These are phyloP conservation scores for Galerucella calmariensis DNA, from an alignment of 2,888 invertebrate genomes.

Conservation along the genomic window DNA sequence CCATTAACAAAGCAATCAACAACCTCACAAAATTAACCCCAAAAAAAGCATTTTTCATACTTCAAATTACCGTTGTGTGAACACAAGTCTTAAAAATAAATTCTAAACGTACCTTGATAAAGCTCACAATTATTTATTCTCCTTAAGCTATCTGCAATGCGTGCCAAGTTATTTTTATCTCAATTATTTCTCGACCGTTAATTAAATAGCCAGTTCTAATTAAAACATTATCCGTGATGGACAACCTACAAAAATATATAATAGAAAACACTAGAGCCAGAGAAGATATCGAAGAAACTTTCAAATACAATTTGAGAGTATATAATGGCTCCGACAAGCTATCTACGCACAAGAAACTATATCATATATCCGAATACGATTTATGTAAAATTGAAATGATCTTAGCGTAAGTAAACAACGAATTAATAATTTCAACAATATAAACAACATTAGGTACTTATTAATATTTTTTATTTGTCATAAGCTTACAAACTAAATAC, in stretches of 20 bases:
- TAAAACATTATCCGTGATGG: constrained; percentile 26
- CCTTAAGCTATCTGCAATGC: background rate
- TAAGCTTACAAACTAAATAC: too few species aligned
- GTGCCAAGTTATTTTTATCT: constrained; percentile 36
- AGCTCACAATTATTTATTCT: constrained; percentile 18
- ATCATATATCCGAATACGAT: constrained; percentile 48
- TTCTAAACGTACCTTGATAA: constrained; percentile 20
- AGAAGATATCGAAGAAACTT: constrained; percentile 47
- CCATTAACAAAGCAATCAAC: too few species aligned
- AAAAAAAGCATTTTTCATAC: too few species aligned
- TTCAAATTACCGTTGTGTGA: background rate
- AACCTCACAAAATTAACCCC: too few species aligned
- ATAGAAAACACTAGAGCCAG: constrained; percentile 38
- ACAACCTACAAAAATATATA: constrained; percentile 32
- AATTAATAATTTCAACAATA: too few species aligned
- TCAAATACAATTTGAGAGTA: constrained; percentile 48
- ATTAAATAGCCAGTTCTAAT: constrained; percentile 27
- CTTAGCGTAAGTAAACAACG: constrained; percentile 44
- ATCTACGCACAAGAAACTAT: constrained; percentile 49
- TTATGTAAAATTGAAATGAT: constrained; percentile 49
- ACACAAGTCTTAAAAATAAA: constrained; percentile 16
- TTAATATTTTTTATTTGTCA: too few species aligned
- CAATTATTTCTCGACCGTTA: constrained; percentile 15
- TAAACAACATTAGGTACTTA: too few species aligned
- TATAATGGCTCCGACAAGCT: constrained; percentile 48